Base-by-base conservation (phyloP, 2,797 vertebrate species). In the Helicolenus hilgendorfi region DNA sequence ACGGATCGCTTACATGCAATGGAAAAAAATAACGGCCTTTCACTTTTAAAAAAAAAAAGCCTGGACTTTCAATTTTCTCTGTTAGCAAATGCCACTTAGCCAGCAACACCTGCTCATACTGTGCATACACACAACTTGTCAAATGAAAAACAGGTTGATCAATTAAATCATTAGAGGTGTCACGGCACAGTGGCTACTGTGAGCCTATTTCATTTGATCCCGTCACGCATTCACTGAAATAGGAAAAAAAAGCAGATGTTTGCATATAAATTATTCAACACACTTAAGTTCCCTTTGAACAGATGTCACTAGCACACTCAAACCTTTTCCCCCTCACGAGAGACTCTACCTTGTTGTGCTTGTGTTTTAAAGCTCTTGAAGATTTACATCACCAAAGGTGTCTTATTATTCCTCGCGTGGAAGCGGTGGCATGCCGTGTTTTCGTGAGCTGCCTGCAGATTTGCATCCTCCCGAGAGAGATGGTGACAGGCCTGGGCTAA, bases 361-460 rank as follows among this genome's bases (percentile, higher is more conserved):
- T 38, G 58, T 85, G 73, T 91, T 90, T 84, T 86, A 88, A 89
- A 60, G 64, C 79, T 72, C 64, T 60, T 62, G 62, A 88, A 88
- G 79, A 95, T 95, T 96, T 94, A 85, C 81, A 93, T 94, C 79
- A 92, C 86, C 91, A 91, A 87, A 89, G 85, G 71, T 77, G 80
- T 91, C 80, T 93, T 90, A 91, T 90, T 94, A 92, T 93, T 94
- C 84, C 53, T 77, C 0, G 33, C 82, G 84, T 89, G 84, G 73
- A 83, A 89, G 80, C 65, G 3, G 81, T 78, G 80, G 91, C 86
- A 86, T 73, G 75, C 78, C 41, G 83, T 29, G 76, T 65, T 92
- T 81, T 81, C 69, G 90, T 92, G 93, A 91, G 85, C 85, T 84
- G 88, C 88, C 82, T 89, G 86, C 69, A 92, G 89, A 95, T 94